Evolutionary conservation across 2,888 invertebrate species (phyloP).

Genomic region (Psylliodes chrysocephalus): DNA sequence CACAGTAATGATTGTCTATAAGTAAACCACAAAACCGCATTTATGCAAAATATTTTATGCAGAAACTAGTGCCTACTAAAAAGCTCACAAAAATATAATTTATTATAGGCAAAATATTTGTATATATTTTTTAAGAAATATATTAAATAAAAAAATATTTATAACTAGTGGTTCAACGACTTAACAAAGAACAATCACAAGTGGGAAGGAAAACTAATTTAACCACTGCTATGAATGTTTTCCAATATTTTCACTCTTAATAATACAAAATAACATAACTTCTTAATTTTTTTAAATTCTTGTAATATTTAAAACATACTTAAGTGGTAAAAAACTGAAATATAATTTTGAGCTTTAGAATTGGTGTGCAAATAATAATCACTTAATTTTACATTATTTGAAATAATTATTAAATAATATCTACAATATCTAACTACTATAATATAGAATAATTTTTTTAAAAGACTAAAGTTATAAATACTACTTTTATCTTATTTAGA

Average conservation of each 20-base stretch:
- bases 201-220: no score
- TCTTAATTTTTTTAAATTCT: no score
- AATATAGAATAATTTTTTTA: neutral
- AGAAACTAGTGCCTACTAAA: conserved; percentile 1
- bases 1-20: neutral
- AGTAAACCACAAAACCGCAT: neutral
- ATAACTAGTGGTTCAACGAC: no score
- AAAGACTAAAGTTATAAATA: neutral
- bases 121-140: no score
- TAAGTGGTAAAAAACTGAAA: neutral
- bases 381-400: no score
- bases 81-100: conserved; percentile 9
- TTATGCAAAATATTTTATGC: conserved; percentile 19
- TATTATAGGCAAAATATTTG: neutral
- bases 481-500: neutral
- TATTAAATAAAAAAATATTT: no score
- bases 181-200: no score
- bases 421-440: conserved; percentile 2
- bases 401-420: no score
- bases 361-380: neutral
- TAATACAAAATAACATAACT: no score
- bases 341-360: neutral
- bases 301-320: no score
- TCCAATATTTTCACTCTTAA: no score
- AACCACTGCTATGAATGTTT: no score